Conservation (phyloP, 1,140 invertebrate genomes). For the Ostrea edulis region DNA sequence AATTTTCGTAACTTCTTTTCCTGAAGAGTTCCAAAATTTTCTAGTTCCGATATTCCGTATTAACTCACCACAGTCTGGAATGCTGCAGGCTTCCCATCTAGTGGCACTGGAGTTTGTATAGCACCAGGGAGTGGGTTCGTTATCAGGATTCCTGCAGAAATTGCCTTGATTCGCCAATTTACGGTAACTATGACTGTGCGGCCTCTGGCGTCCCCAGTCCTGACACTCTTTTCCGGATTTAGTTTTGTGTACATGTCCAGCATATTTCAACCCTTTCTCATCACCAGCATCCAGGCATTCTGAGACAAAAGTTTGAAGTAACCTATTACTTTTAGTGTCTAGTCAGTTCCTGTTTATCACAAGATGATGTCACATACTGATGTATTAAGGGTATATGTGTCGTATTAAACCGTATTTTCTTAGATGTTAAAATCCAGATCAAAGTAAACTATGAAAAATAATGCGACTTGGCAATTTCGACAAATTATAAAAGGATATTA, state of each 20-base stretch:
- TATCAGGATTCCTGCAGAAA: slow-evolving; percentile 50
- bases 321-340: not conserved
- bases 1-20: too few relatives aligned
- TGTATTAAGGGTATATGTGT: not conserved
- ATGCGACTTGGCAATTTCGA: not conserved
- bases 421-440: not conserved
- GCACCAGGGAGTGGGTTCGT: slow-evolving; percentile 43
- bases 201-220: slow-evolving; percentile 20
- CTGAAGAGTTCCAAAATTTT: too few relatives aligned
- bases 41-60: too few relatives aligned
- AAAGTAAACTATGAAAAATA: not conserved
- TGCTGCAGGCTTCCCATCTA: slow-evolving; percentile 44
- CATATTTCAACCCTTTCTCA: slow-evolving; percentile 35
- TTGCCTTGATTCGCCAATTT: slow-evolving; percentile 14
- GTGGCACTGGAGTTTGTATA: slow-evolving; percentile 29
- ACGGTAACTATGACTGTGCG: slow-evolving; percentile 26
- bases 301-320: not conserved
- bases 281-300: slow-evolving; percentile 26
- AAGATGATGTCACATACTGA: not conserved
- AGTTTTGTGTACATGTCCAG: slow-evolving; percentile 27
- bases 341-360: not conserved
- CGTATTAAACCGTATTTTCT: not conserved
- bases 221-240: slow-evolving; percentile 45
- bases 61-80: slow-evolving; percentile 46
- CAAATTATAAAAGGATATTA: too few relatives aligned